Base-by-base conservation (phyloP, 2,888 invertebrate genomes). In the Sinodicranocentrus sp. region DNA sequence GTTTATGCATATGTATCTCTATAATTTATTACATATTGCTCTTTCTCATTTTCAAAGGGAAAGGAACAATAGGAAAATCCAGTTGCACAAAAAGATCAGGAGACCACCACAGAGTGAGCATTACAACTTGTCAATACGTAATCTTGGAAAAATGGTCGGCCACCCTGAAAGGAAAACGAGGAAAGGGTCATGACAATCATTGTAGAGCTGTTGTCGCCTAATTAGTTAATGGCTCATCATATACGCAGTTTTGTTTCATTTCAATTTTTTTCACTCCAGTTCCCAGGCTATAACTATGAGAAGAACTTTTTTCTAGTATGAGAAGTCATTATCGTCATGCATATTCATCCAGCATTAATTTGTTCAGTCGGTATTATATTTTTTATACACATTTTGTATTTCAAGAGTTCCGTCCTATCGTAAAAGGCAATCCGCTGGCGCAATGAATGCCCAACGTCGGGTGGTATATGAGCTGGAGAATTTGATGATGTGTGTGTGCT, bases 61-160 rank as follows among this genome's bases (percentile, higher is more conserved):
- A n/a, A 33, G 33, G 33, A 15, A 79, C 78, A 75, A 82, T 75
- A 44, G 39, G 70, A 70, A 76, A 70, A 33, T 82, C 65, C 82
- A 82, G 76, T 70, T 82, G 82, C 82, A 76, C 70, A 76, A 61
- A 59, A 61, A 39, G 26, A 39, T 68, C 43, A 23, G 33, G 61
- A 78, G 85, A 85, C 85, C 85, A 83, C 85, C 85, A 72, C 57
- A 57, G 75, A 75, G 75, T 63, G 26, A 75, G 57, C 71, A 80
- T 79, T 76, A 83, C 67, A 75, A 76, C 75, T 83, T 85, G 85
- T 83, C 85, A 85, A 85, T 78, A 85, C 39, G 23, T 48, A 83
- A 82, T 75, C 77, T 79, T 43, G 48, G 61, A 72, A 77, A 83
- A 65, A 63, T 76, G 76, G 70, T 54, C 71, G 85, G 80, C 85